Conservation (phyloP, 2,113 vertebrate species). For the Struthidea cinerea region DNA sequence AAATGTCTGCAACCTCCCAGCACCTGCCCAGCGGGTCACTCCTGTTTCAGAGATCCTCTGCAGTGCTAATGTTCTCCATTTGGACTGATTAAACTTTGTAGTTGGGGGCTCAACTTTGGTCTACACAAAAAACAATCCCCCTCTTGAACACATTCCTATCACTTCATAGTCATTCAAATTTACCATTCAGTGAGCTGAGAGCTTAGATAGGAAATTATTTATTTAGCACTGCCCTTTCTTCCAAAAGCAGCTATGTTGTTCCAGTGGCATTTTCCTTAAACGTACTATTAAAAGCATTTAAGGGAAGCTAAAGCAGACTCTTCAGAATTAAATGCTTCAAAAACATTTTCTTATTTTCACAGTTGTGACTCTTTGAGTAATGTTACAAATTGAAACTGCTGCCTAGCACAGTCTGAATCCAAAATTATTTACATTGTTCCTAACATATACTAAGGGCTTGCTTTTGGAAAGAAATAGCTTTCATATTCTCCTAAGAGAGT, state of each 20-base stretch:
- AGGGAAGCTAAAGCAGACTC: background rate
- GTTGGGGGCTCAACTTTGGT: background rate
- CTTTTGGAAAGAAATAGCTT: background rate
- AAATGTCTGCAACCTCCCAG: background rate
- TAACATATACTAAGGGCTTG: background rate
- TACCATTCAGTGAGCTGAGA: background rate
- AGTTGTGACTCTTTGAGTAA: background rate
- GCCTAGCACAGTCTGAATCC: background rate
- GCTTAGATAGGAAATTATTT: background rate
- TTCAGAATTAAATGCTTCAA: background rate
- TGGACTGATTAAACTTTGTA: background rate
- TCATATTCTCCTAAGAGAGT: background rate
- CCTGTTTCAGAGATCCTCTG: background rate
- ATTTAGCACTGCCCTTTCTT: background rate
- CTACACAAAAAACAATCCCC: background rate
- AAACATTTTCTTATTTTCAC: background rate
- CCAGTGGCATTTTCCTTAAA: background rate
- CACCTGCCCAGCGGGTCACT: background rate
- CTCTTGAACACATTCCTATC: fast-evolving
- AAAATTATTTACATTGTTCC: background rate
- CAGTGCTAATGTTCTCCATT: background rate
- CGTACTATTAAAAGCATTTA: background rate
- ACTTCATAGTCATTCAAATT: background rate
- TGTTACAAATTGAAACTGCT: background rate
- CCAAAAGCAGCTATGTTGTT: background rate